Conservation (phyloP, 2,888 invertebrate genomes). For the Cremastobaeus sp. region DNA sequence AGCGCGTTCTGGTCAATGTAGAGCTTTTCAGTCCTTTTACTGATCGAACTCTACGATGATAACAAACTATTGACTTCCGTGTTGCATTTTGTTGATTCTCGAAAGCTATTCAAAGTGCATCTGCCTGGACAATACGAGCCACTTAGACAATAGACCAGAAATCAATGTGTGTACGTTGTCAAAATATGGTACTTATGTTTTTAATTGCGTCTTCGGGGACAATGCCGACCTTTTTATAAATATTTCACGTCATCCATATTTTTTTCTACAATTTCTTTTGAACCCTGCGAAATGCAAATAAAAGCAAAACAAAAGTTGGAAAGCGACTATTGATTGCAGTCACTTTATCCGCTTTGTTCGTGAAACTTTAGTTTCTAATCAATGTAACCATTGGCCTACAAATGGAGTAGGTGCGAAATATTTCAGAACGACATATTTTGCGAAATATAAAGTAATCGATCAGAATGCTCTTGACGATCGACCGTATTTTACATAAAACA, state of each 20-base stretch:
- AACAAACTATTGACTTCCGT: constrained; percentile 60
- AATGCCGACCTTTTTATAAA: not conserved
- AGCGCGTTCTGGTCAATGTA: constrained; percentile 60
- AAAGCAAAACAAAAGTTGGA: constrained; percentile 27
- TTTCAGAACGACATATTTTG: constrained; percentile 9
- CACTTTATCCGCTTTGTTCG: constrained; percentile 23
- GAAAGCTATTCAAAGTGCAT: constrained; percentile 44
- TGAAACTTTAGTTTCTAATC: constrained; percentile 45
- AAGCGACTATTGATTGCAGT: constrained; percentile 36
- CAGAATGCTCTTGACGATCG: not conserved
- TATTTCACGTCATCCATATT: not conserved
- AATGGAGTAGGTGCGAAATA: constrained; percentile 10
- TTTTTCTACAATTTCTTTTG: not conserved
- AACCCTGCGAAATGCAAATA: constrained; percentile 27
- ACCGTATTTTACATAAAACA: too few relatives aligned
- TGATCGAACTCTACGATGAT: constrained; percentile 54
- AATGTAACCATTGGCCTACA: constrained; percentile 21
- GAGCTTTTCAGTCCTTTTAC: constrained; percentile 60
- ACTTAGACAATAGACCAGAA: constrained; percentile 34
- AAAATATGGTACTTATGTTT: constrained; percentile 28
- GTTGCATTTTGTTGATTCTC: constrained; percentile 54
- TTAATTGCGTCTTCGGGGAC: not conserved
- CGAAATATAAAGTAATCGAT: constrained; percentile 4
- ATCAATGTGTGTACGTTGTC: not conserved
- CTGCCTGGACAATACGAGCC: constrained; percentile 17